Conservation (phyloP, 1,140 invertebrate genomes). For the Saccostrea cuccullata region DNA sequence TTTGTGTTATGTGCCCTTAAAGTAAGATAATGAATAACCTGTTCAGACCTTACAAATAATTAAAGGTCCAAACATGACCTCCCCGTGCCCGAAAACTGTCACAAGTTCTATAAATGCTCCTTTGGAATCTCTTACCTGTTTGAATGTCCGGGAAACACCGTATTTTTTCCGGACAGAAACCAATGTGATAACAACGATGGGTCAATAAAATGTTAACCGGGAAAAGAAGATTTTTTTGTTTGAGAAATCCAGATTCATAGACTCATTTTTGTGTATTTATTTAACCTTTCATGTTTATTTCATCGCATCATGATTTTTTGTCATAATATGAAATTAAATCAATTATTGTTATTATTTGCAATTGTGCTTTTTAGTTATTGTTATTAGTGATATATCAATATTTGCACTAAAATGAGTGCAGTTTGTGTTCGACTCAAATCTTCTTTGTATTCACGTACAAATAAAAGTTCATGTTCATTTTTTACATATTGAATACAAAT, state of each 20-base stretch:
- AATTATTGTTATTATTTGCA: background rate
- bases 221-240: background rate
- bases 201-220: constrained; percentile 44
- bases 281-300: background rate
- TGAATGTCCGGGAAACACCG: constrained; percentile 44
- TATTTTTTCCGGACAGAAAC: constrained; percentile 46
- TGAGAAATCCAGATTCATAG: constrained; percentile 24
- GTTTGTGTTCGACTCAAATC: background rate
- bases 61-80: no score
- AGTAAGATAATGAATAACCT: no score
- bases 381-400: background rate
- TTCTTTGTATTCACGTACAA: no score
- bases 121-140: constrained; percentile 52
- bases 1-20: no score
- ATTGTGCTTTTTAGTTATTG: background rate
- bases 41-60: no score
- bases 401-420: background rate
- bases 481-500: constrained; percentile 24
- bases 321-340: background rate
- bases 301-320: constrained; percentile 18
- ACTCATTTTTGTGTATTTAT: constrained; percentile 23
- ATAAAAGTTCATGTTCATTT: background rate
- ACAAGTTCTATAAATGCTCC: constrained; percentile 53
- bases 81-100: constrained; percentile 52
- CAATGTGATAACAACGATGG: constrained; percentile 54